These are phyloP conservation scores for Vanessa tameamea DNA, from an alignment of 1,140 invertebrate species.

Conservation along the genomic window DNA sequence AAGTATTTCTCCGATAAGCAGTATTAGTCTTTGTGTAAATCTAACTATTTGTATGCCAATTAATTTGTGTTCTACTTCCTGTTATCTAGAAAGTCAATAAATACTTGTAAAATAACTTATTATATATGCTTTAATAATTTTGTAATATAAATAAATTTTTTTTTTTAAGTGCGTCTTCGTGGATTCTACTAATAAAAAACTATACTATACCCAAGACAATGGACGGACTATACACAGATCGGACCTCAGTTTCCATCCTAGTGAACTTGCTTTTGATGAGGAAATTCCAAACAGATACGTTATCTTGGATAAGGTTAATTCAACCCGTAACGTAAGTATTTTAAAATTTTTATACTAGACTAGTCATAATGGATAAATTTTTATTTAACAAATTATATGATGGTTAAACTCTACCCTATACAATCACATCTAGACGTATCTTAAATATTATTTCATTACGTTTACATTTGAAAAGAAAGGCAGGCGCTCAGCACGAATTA, in stretches of 20 bases:
- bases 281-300: conserved; percentile 82
- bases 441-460: no score
- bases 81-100: background rate
- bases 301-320: conserved; percentile 87
- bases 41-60: background rate
- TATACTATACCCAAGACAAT: conserved; percentile 89
- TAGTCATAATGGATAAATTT: background rate
- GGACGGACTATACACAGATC: conserved; percentile 84
- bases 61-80: background rate
- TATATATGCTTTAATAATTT: no score
- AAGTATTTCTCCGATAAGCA: background rate
- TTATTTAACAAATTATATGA: background rate
- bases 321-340: conserved; percentile 83
- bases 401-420: no score
- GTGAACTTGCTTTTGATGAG: conserved; percentile 88
- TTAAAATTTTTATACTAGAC: conserved; percentile 1
- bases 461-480: no score
- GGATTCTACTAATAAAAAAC: conserved; percentile 87
- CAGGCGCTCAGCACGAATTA: background rate
- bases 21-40: conserved; percentile 4
- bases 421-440: no score
- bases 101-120: background rate
- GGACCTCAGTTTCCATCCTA: conserved; percentile 87
- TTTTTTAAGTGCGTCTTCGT: conserved; percentile 90
- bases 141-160: background rate